phyloP scores from a whole-genome alignment of 2,797 vertebrate genomes.

The Dicrostonyx torquatus region DNA sequence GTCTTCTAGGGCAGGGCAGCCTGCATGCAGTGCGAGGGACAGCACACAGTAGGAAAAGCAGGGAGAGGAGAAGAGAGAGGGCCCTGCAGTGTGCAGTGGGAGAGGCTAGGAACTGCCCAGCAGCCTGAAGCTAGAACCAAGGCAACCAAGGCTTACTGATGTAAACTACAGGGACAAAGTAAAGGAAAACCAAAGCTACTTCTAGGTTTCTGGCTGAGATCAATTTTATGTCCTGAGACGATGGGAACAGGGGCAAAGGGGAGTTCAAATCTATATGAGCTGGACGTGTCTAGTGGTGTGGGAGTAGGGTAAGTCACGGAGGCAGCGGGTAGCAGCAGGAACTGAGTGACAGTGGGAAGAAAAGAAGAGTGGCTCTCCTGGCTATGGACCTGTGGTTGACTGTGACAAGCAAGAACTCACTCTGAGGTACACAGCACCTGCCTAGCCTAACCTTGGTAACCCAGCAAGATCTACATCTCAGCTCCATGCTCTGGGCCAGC shows the following conservation, averaged over 20 bases:
- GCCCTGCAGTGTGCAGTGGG: no score
- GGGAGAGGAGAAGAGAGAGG: background rate
- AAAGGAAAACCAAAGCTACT: constrained; percentile 26
- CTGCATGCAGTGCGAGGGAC: background rate
- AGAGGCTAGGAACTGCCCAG: background rate
- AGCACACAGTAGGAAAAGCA: background rate
- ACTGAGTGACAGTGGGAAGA: background rate
- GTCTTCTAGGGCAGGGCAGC: constrained; percentile 12
- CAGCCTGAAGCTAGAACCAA: background rate
- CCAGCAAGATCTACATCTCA: background rate
- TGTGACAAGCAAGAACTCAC: background rate
- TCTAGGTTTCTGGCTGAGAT: constrained; percentile 25
- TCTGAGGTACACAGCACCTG: background rate
- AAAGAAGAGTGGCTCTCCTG: background rate
- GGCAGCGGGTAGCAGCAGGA: background rate
- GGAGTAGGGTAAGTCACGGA: background rate
- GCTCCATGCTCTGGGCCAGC: background rate
- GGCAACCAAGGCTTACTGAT: background rate
- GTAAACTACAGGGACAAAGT: background rate
- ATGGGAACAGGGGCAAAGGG: background rate
- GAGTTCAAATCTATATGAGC: background rate
- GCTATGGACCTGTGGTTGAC: background rate
- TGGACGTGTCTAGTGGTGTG: background rate
- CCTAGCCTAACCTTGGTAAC: background rate
- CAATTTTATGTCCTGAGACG: constrained; percentile 29